Evolutionary conservation across 2,888 invertebrate species (phyloP).

Genomic region (Yponomeuta plumbellus): DNA sequence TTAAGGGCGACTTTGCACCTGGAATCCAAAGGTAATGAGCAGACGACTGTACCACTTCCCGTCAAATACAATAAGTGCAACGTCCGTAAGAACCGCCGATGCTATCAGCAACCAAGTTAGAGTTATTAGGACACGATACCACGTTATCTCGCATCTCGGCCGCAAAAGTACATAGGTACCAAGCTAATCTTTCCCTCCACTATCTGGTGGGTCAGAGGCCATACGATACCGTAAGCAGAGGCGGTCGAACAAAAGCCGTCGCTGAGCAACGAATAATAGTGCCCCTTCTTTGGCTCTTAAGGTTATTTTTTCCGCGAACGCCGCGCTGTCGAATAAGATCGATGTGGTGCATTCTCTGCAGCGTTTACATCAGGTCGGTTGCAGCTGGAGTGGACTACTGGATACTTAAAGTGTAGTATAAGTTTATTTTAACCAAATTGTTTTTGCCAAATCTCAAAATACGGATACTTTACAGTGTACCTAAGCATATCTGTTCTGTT

Average conservation of each 20-base stretch:
- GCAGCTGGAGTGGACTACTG: background rate
- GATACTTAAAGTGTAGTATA: too few species aligned
- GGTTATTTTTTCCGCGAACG: constrained; percentile 39
- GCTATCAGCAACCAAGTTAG: background rate
- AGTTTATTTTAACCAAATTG: too few species aligned
- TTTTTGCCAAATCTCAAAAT: too few species aligned
- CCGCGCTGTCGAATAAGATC: constrained; percentile 20
- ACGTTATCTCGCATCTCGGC: background rate
- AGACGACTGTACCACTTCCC: constrained; percentile 24
- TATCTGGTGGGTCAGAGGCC: constrained; percentile 61
- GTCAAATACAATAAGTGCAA: background rate
- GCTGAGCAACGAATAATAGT: constrained; percentile 31
- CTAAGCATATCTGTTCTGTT: too few species aligned
- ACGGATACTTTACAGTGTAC: too few species aligned
- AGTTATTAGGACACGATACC: background rate
- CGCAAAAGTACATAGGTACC: background rate
- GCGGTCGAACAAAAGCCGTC: constrained; percentile 20
- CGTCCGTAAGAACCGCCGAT: background rate
- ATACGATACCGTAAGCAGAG: constrained; percentile 55
- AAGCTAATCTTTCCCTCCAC: constrained; percentile 48
- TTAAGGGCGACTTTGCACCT: too few species aligned
- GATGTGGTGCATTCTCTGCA: constrained; percentile 26
- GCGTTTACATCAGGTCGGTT: background rate
- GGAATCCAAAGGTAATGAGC: too few species aligned
- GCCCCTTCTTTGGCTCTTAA: constrained; percentile 33